Percentiles rank a stretch among this genome's conserved stretches.
Evolutionary conservation across 2,113 vertebrate species (phyloP).

Genomic region (Rhynchopsitta pachyrhyncha): DNA sequence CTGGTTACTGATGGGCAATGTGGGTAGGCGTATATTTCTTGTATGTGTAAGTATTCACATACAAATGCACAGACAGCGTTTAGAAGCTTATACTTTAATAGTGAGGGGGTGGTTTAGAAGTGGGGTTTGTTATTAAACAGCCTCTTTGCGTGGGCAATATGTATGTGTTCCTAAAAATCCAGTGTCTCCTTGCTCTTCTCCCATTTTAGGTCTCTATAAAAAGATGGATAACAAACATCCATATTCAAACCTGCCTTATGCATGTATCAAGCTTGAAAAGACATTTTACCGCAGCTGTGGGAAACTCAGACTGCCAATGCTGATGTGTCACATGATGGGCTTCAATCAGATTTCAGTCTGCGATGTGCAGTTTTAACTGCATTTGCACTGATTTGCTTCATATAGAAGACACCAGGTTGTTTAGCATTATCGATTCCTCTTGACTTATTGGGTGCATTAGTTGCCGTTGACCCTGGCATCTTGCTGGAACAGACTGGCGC

Average conservation of each 20-base stretch:
- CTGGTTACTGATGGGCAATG: accelerated
- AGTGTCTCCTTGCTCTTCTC: neutral
- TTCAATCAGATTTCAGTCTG: slow-evolving; percentile 3
- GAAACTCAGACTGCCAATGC: neutral
- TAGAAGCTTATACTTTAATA: neutral
- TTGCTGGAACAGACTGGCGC: neutral
- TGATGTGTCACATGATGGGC: neutral
- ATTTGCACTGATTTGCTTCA: slow-evolving; percentile 45
- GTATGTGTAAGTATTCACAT: accelerated
- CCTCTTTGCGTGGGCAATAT: neutral
- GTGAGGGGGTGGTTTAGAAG: neutral
- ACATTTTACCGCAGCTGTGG: neutral
- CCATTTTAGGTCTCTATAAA: neutral
- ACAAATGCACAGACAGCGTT: neutral
- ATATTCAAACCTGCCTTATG: neutral
- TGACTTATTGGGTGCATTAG: slow-evolving; percentile 23
- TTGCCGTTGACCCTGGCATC: slow-evolving; percentile 72
- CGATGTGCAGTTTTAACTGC: neutral
- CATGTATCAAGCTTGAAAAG: neutral
- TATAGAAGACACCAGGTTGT: neutral
- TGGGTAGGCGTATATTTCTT: neutral
- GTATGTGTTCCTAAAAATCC: neutral
- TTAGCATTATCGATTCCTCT: slow-evolving; percentile 74
- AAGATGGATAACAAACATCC: neutral
- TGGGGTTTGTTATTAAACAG: neutral